These are phyloP conservation scores for Ptychadena robeensis DNA, from an alignment of 2,797 vertebrate genomes.

Conservation along the genomic window DNA sequence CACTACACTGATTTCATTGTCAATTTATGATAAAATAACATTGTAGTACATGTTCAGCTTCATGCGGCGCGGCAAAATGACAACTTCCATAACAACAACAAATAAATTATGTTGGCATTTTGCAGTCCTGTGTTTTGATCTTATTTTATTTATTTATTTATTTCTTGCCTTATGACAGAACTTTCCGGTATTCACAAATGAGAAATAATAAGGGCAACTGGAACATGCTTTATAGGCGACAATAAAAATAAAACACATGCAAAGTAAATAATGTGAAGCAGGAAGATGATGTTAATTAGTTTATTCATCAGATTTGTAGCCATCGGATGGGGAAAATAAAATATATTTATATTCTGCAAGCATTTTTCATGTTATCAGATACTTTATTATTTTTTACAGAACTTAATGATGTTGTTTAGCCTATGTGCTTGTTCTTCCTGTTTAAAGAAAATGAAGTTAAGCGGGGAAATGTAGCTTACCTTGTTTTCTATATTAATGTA, in stretches of 20 bases:
- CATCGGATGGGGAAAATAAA: not conserved
- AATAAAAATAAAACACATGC: not conserved
- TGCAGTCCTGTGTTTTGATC: constrained; percentile 22
- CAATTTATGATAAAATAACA: constrained; percentile 38
- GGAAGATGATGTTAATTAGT: constrained; percentile 26
- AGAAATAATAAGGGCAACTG: not conserved
- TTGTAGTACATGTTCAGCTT: not conserved
- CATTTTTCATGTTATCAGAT: constrained; percentile 12
- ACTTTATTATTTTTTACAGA: constrained; percentile 26
- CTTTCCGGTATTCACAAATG: not conserved
- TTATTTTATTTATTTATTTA: not conserved
- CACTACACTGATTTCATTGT: constrained; percentile 45
- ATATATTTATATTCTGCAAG: constrained; percentile 11
- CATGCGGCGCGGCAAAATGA: constrained; percentile 35
- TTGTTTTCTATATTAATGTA: not conserved
- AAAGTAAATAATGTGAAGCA: constrained; percentile 11
- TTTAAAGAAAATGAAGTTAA: not conserved
- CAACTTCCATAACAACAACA: not conserved
- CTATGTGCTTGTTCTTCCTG: not conserved
- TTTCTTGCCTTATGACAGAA: not conserved
- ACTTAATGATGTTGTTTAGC: constrained; percentile 28
- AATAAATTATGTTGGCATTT: constrained; percentile 52
- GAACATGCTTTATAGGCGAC: not conserved
- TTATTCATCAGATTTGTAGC: not conserved
- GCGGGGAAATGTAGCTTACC: not conserved